Base-by-base conservation (phyloP, 2,888 invertebrate species). In the Pyrochroa serraticornis region DNA sequence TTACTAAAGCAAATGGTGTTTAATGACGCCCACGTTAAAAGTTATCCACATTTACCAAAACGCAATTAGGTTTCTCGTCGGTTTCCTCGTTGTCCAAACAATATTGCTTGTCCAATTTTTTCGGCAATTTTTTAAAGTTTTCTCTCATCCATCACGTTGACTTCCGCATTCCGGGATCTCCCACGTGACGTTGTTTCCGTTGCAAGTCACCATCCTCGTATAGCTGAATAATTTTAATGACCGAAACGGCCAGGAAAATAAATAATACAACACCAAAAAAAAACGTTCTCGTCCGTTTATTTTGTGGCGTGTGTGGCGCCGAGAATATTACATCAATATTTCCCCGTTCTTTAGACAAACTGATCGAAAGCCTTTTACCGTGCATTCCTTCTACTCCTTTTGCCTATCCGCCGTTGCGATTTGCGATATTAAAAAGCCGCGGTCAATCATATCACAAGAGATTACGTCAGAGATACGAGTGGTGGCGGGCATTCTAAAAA, bases 291-390 rank as follows among this genome's bases (percentile, higher is more conserved):
- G n/a, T 49, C 30, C 39, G 39, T 39, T 31, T 49, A 49, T 22
- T 49, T 49, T 41, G 41, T 31, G 32, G 36, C 32, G 32, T 43
- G 33, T 31, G 32, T 31, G 49, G 49, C 49, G 49, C 49, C 49
- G 33, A 13, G 35, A 49, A 38, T 36, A 49, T 49, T 49, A 49
- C 39, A 49, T 49, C 38, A 41, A 49, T 49, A 49, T 49, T 49
- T 39, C 39, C 35, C 31, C 14, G 9, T 22, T 49, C 22, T 31
- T 39, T 39, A 32, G 31, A 43, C 32, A 6, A n/a, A 43, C 32
- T 32, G 32, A 10, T 43, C 22, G 41, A 41, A 43, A 43, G 10
- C 32, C 33, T 14, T 43, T 31, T 43, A 12, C 32, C 12, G 22
- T 12, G 12, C 31, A 43, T 43, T 43, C 43, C 32, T 43, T 43